A percentile compares a stretch with the other conserved stretches of the same genome.
Evolutionary conservation across 2,888 invertebrate genomes (phyloP).

Genomic region (Polymixis lichenea): DNA sequence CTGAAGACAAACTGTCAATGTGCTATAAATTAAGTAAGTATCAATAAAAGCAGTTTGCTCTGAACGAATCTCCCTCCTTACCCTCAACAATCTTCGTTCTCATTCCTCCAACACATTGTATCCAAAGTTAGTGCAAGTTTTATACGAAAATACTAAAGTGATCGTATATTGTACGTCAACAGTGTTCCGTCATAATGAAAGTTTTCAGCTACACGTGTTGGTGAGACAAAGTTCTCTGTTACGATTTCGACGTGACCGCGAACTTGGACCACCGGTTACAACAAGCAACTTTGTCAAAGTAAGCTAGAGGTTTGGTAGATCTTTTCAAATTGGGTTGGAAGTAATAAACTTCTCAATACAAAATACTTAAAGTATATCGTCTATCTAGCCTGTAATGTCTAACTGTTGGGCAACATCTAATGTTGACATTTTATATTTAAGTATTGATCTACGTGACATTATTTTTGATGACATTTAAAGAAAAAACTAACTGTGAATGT

Average conservation of each 20-base stretch:
- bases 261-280: constrained; percentile 43
- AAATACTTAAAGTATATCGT: not conserved
- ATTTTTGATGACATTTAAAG: too few species aligned
- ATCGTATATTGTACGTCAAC: constrained; percentile 34
- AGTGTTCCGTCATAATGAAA: constrained; percentile 52
- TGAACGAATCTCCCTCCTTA: constrained; percentile 8
- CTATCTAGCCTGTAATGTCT: too few species aligned
- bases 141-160: constrained; percentile 46
- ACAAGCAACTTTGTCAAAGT: constrained; percentile 51
- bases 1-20: not conserved
- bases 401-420: too few species aligned
- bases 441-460: too few species aligned
- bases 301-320: constrained; percentile 8
- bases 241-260: constrained; percentile 60
- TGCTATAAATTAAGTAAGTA: constrained; percentile 2
- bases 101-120: constrained; percentile 34
- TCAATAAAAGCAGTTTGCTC: not conserved
- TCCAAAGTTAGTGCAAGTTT: constrained; percentile 23
- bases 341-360: constrained; percentile 12
- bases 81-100: constrained; percentile 4
- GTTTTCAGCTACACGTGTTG: constrained; percentile 55
- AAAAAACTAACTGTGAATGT: too few species aligned
- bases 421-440: too few species aligned
- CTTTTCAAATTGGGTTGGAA: constrained; percentile 24
- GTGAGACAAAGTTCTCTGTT: constrained; percentile 54